Evolutionary conservation across 23 tunicate genomes (phyloP).

Genomic region (Styela plicata): DNA sequence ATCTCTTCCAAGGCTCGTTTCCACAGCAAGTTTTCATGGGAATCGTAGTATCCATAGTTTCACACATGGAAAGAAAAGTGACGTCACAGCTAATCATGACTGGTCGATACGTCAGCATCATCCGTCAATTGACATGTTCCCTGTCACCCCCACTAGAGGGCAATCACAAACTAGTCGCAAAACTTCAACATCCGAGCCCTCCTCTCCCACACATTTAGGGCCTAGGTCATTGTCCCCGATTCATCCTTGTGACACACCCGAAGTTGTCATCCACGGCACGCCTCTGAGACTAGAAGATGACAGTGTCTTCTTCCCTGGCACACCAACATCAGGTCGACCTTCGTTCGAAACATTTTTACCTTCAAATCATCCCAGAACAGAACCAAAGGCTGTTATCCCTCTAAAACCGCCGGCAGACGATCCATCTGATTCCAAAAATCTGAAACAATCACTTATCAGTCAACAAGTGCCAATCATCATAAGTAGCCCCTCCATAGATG

Average conservation of each 20-base stretch:
- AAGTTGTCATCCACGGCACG: neutral
- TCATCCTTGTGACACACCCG: neutral
- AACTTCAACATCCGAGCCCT: slow-evolving; percentile 27
- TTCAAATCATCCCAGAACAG: neutral
- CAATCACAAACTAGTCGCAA: slow-evolving; percentile 2
- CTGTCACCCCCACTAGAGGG: slow-evolving; percentile 35
- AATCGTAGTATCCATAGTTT: slow-evolving; percentile 18
- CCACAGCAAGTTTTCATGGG: slow-evolving; percentile 41
- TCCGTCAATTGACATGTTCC: slow-evolving; percentile 82
- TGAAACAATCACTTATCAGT: neutral
- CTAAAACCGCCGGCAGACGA: slow-evolving; percentile 32
- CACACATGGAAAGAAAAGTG: slow-evolving; percentile 1
- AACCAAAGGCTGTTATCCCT: slow-evolving; percentile 14
- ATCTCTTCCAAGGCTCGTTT: slow-evolving; percentile 79
- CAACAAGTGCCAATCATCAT: neutral
- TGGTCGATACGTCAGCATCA: slow-evolving; percentile 53
- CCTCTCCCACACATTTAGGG: slow-evolving; percentile 9
- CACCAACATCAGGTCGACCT: slow-evolving; percentile 1
- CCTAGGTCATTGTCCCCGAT: neutral
- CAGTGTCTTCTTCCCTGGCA: slow-evolving; percentile 8
- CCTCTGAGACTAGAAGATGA: neutral
- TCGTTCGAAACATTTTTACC: slow-evolving; percentile 15
- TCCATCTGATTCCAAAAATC: neutral
- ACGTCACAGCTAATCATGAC: slow-evolving; percentile 10
- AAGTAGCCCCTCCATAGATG: neutral